A percentile compares a stretch with the other conserved stretches of the same genome.
phyloP scores from a whole-genome alignment of 2,888 invertebrate genomes.

The Orgyia antiqua region DNA sequence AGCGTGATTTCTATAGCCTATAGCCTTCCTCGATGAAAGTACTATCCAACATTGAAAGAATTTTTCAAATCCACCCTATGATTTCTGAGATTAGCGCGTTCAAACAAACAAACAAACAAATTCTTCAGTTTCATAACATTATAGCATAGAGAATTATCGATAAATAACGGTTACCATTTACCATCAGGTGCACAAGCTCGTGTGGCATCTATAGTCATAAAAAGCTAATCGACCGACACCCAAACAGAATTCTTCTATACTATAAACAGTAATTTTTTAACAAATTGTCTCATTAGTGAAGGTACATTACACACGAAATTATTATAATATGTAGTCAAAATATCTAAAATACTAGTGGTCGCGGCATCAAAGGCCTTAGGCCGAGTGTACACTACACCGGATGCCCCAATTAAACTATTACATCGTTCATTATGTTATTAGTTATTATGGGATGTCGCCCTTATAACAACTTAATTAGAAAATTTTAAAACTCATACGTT shows the following conservation, averaged over 20 bases:
- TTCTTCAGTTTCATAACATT: too few relatives aligned
- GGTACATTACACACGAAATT: constrained; percentile 27
- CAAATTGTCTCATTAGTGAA: constrained; percentile 33
- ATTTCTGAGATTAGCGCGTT: too few relatives aligned
- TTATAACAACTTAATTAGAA: constrained; percentile 33
- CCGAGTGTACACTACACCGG: constrained; percentile 35
- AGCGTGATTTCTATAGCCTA: too few relatives aligned
- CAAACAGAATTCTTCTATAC: neutral
- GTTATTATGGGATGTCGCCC: constrained; percentile 36
- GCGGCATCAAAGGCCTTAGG: constrained; percentile 49
- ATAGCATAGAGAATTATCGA: too few relatives aligned
- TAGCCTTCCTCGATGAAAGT: too few relatives aligned
- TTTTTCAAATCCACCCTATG: too few relatives aligned
- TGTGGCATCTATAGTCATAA: too few relatives aligned
- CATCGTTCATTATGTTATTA: constrained; percentile 65
- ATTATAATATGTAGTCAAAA: constrained; percentile 29
- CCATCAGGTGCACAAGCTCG: too few relatives aligned
- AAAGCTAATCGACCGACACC: too few relatives aligned
- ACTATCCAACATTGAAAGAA: too few relatives aligned
- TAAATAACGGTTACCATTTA: too few relatives aligned
- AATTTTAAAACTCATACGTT: constrained; percentile 24
- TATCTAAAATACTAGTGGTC: constrained; percentile 19
- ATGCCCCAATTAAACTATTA: constrained; percentile 63
- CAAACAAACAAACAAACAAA: too few relatives aligned
- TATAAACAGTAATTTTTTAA: constrained; percentile 6